Conservation (phyloP, 2,888 invertebrate genomes). For the Tachina lurida region DNA sequence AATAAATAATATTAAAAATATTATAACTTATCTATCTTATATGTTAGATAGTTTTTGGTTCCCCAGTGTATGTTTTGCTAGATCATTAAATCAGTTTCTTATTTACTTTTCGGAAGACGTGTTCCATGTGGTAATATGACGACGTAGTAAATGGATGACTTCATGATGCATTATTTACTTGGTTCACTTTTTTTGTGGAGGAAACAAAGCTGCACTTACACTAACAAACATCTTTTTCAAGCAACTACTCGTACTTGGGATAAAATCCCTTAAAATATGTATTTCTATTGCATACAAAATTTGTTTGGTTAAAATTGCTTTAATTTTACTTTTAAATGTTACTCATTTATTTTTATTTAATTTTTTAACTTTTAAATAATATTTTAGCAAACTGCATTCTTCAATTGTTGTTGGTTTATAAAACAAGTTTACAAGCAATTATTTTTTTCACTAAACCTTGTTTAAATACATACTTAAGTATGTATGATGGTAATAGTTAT, state of each 20-base stretch:
- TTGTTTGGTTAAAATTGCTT: conserved; percentile 48
- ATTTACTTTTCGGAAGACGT: conserved; percentile 72
- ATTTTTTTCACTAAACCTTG: background rate
- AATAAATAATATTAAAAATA: no score
- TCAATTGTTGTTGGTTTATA: no score
- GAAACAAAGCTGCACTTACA: conserved; percentile 8
- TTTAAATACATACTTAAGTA: no score
- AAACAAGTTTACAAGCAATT: background rate
- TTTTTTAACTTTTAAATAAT: conserved; percentile 7
- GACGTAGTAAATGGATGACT: background rate
- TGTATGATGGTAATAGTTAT: background rate
- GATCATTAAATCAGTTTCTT: background rate
- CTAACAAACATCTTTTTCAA: background rate
- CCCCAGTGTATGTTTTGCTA: conserved; percentile 3
- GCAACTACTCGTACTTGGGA: conserved; percentile 34
- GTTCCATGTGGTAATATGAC: conserved; percentile 74
- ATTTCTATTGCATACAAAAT: conserved; percentile 13
- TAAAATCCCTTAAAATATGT: conserved; percentile 47
- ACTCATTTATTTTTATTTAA: conserved; percentile 12
- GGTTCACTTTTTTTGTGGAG: background rate
- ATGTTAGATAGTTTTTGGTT: background rate
- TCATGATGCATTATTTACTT: background rate
- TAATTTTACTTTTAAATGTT: conserved; percentile 28
- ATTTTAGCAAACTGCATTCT: no score
- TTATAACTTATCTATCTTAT: no score